Evolutionary conservation across 2,113 vertebrate species (phyloP).

Genomic region (Carassius auratus): DNA sequence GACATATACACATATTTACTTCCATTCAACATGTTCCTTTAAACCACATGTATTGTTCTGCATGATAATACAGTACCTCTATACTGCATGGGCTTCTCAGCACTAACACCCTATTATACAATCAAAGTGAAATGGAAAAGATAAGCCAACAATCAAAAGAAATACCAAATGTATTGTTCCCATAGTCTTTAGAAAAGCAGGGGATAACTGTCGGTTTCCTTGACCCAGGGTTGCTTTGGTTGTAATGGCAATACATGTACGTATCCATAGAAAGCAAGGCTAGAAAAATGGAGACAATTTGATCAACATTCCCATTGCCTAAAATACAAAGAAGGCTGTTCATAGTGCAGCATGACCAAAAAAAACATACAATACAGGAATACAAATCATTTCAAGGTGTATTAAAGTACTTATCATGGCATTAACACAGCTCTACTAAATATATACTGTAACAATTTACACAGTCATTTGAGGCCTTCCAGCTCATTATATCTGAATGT

Average conservation of each 20-base stretch:
- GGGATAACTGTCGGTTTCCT: constrained; percentile 29
- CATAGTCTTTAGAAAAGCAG: constrained; percentile 50
- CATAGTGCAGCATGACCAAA: constrained; percentile 38
- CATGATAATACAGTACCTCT: constrained; percentile 61
- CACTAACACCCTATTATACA: constrained; percentile 68
- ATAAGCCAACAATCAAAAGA: constrained; percentile 48
- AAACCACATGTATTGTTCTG: constrained; percentile 65
- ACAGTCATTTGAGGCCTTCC: constrained; percentile 25
- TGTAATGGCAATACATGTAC: constrained; percentile 54
- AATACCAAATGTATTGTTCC: constrained; percentile 56
- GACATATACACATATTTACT: constrained; percentile 74
- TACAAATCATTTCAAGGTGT: constrained; percentile 28
- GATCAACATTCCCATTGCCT: constrained; percentile 69
- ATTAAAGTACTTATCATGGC: constrained; percentile 43
- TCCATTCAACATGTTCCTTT: constrained; percentile 63
- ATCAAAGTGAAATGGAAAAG: constrained; percentile 67
- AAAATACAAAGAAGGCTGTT: constrained; percentile 62
- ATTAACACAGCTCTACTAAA: constrained; percentile 21
- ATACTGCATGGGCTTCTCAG: constrained; percentile 62
- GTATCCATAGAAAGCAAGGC: constrained; percentile 45
- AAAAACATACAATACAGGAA: constrained; percentile 45
- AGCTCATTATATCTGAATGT: background rate
- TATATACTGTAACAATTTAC: constrained; percentile 26
- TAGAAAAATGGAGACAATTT: constrained; percentile 49
- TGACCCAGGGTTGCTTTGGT: constrained; percentile 63